Base-by-base conservation (phyloP, 2,113 vertebrate species). In the Labeo catla region DNA sequence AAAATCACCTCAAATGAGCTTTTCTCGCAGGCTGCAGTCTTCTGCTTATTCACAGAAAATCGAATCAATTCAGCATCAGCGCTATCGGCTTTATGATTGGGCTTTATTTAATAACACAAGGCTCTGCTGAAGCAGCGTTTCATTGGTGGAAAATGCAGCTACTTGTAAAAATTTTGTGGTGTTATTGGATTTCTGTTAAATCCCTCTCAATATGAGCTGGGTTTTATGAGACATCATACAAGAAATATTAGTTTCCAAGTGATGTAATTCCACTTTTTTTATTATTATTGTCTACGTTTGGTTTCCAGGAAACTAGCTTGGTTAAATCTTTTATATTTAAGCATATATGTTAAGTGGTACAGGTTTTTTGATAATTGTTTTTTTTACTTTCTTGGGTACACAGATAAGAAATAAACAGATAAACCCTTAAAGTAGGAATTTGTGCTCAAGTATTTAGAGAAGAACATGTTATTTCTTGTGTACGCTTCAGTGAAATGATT, bases 231-330 rank as follows among this genome's bases (percentile, higher is more conserved):
- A 80, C 81, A 74, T 74, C 59, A 13, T 76, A 61, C 70, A 80
- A 86, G 34, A 73, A 80, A 84, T 85, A 76, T 77, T 57, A 84
- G 72, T 85, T 86, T 85, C 86, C 89, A 84, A 84, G 77, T 77
- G 61, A 84, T 54, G 81, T 88, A 78, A 86, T 88, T 85, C n/a
- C 16, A 76, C 70, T 57, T 76, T 39, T 28, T 82, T 79, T 61
- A 19, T 79, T 84, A 66, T 76, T 36, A 66, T 73, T 16, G 36
- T 72, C 86, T 68, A 49, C 72, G 23, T 76, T 77, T 68, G 70
- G 68, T 80, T 79, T 88, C 82, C 84, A 83, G 61, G n/a, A 86
- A 72, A 68, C 77, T 84, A 82, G 66, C 61, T 78, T 72, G 54
- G 47, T 47, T 61, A 50, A 68, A 73, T 72, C 63, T 86, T 43